Conservation (phyloP, 2,888 invertebrate species). For the Napeogenes sylphis region DNA sequence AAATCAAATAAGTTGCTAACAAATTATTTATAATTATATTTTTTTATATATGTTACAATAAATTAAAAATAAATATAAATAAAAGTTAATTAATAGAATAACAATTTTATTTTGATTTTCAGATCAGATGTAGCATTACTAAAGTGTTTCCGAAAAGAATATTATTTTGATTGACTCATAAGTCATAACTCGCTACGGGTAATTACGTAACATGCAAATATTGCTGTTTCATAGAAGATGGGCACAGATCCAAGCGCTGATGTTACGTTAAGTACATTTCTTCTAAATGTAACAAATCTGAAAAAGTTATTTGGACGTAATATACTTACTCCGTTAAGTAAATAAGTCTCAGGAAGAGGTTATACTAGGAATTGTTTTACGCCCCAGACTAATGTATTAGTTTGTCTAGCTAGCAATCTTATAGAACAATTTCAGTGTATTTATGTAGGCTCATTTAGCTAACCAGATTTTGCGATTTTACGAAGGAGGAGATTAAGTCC, state of each 20-base stretch:
- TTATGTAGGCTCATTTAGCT: neutral
- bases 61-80: too few relatives aligned
- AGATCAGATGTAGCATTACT: neutral
- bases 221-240: slow-evolving; percentile 36
- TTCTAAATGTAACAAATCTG: slow-evolving; percentile 21
- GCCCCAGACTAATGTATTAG: slow-evolving; percentile 16
- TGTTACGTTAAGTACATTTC: slow-evolving; percentile 35
- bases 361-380: slow-evolving; percentile 15
- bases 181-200: slow-evolving; percentile 13
- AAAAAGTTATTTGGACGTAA: slow-evolving; percentile 2
- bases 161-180: slow-evolving; percentile 16
- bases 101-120: too few relatives aligned
- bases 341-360: slow-evolving; percentile 10
- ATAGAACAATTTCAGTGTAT: neutral
- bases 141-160: neutral
- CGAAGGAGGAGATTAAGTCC: too few relatives aligned
- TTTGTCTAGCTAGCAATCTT: neutral
- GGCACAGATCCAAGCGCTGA: slow-evolving; percentile 50
- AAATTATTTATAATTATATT: too few relatives aligned
- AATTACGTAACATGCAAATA: slow-evolving; percentile 32
- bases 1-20: too few relatives aligned
- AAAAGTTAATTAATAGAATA: too few relatives aligned
- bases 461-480: too few relatives aligned
- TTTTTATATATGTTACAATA: too few relatives aligned
- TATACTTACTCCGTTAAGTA: slow-evolving; percentile 9